Percentiles rank a stretch among this genome's conserved stretches.
Evolutionary conservation across 2,888 invertebrate species (phyloP).

Genomic region (Ophion slaviceki): DNA sequence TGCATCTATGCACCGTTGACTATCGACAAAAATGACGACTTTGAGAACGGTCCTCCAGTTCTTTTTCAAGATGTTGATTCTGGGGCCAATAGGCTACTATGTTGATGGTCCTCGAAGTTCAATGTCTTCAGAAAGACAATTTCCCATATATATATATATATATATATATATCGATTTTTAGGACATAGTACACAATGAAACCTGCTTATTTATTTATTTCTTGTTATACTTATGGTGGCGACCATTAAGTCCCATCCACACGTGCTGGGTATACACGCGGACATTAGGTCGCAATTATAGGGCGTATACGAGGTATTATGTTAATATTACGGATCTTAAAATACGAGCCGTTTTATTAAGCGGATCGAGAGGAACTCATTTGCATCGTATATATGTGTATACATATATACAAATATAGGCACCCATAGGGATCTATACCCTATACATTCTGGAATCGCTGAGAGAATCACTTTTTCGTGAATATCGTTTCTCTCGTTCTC

Average conservation of each 20-base stretch:
- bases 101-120: too few relatives aligned
- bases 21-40: too few relatives aligned
- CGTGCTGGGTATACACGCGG: constrained; percentile 60
- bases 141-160: not conserved
- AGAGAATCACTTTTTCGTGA: constrained; percentile 31
- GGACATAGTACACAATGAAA: constrained; percentile 68
- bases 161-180: not conserved
- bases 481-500: constrained; percentile 49
- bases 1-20: not conserved
- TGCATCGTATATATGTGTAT: not conserved
- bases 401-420: not conserved
- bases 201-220: constrained; percentile 74
- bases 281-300: constrained; percentile 73
- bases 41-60: too few relatives aligned
- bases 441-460: constrained; percentile 42
- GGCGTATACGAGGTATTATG: constrained; percentile 71
- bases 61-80: too few relatives aligned
- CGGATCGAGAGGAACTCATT: constrained; percentile 34
- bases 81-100: too few relatives aligned
- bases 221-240: constrained; percentile 67
- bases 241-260: constrained; percentile 69
- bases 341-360: constrained; percentile 67
- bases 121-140: too few relatives aligned
- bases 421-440: constrained; percentile 5
- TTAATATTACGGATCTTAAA: constrained; percentile 68